Conservation (phyloP, 2,888 invertebrate species). For the Perizoma flavofasciatum region DNA sequence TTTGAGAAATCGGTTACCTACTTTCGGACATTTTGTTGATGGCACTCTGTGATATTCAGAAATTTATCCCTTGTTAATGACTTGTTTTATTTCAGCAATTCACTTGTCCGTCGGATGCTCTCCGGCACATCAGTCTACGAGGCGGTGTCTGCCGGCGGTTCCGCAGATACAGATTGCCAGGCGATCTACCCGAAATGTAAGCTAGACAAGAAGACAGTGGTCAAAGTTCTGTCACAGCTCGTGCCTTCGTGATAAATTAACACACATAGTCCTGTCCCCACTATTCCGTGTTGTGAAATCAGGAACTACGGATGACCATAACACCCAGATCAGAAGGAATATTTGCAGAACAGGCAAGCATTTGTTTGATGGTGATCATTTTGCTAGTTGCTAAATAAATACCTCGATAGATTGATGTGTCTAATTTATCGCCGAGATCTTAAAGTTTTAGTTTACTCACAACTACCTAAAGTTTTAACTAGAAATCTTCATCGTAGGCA, state of each 20-base stretch:
- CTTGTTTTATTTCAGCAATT: conserved; percentile 77
- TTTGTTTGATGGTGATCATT: conserved; percentile 1
- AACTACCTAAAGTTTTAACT: too few species aligned
- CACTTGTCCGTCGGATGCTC: conserved; percentile 86
- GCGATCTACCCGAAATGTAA: conserved; percentile 86
- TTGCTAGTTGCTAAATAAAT: conserved; percentile 34
- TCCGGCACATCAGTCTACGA: conserved; percentile 89
- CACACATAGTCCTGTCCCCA: too few species aligned
- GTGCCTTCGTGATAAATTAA: conserved; percentile 70
- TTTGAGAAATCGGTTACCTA: too few species aligned
- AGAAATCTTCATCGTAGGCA: too few species aligned
- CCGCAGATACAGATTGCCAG: conserved; percentile 84
- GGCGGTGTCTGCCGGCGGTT: conserved; percentile 86
- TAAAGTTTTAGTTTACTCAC: too few species aligned
- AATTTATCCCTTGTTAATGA: too few species aligned
- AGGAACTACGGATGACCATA: too few species aligned
- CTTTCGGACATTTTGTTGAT: too few species aligned
- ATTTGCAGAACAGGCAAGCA: too few species aligned
- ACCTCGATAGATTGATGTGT: conserved; percentile 3
- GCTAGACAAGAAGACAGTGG: conserved; percentile 86
- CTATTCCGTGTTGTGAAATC: too few species aligned
- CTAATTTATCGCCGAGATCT: not conserved
- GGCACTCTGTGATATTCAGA: too few species aligned
- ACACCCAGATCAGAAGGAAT: too few species aligned
- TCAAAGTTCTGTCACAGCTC: conserved; percentile 87